These are phyloP conservation scores for Idaea aversata DNA, from an alignment of 2,888 invertebrate genomes.

Conservation along the genomic window DNA sequence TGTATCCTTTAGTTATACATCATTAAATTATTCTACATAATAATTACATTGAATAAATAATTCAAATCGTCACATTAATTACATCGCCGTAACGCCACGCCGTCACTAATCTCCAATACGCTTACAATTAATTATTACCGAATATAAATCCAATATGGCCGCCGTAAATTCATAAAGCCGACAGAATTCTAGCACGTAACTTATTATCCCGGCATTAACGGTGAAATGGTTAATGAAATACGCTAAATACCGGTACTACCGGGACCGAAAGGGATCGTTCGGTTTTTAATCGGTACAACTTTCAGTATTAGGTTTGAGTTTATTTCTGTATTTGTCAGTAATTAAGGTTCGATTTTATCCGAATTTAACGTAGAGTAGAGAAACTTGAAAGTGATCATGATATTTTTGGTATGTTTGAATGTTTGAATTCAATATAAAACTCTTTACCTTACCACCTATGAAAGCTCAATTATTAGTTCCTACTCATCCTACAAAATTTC, in stretches of 20 bases:
- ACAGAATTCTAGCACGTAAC: constrained; percentile 41
- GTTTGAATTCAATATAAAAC: no score
- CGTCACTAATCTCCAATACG: constrained; percentile 27
- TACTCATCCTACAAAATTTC: no score
- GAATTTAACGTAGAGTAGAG: neutral
- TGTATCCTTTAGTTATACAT: no score
- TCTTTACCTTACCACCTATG: no score
- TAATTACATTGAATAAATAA: neutral
- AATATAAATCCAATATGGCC: constrained; percentile 24
- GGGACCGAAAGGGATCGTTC: constrained; percentile 16
- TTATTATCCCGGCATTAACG: constrained; percentile 29
- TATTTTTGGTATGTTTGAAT: no score
- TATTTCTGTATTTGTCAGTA: neutral
- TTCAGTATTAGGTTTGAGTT: neutral
- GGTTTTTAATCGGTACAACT: constrained; percentile 22
- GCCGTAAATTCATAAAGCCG: constrained; percentile 40
- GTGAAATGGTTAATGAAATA: constrained; percentile 40
- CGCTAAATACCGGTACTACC: constrained; percentile 30
- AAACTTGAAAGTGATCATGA: neutral
- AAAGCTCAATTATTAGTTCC: no score
- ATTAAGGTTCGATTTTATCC: neutral
- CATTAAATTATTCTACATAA: neutral
- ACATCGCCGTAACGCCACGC: constrained; percentile 4
- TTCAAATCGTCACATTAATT: neutral
- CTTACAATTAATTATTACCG: constrained; percentile 24